A percentile compares a stretch with the other conserved stretches of the same genome.
Evolutionary conservation across 2,113 vertebrate genomes (phyloP).

Genomic region (Origma solitaria): DNA sequence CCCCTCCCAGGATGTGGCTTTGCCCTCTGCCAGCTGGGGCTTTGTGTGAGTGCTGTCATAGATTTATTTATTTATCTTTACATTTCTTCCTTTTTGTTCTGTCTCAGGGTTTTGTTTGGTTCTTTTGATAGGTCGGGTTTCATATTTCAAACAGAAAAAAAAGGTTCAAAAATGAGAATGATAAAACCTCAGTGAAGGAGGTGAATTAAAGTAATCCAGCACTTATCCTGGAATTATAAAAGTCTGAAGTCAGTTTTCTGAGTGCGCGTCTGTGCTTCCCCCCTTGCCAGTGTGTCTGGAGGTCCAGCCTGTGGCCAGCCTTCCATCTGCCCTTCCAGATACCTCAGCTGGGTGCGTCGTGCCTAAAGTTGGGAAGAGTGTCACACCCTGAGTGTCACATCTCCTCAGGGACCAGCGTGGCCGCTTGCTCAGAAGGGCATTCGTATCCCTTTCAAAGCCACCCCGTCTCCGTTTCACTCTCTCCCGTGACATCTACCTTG

Average conservation of each 20-base stretch:
- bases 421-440: neutral
- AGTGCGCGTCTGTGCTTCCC: neutral
- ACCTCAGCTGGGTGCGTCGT: neutral
- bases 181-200: neutral
- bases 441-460: neutral
- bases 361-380: neutral
- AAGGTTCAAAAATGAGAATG: neutral
- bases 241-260: neutral
- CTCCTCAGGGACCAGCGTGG: rapidly evolving
- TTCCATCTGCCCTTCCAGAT: neutral
- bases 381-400: neutral
- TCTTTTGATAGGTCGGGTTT: neutral
- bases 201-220: neutral
- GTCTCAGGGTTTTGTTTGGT: neutral
- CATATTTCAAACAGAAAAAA: neutral
- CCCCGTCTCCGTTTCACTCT: rapidly evolving
- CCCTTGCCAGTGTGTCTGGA: rapidly evolving
- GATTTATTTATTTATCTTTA: too few species aligned
- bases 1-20: neutral
- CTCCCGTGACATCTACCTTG: neutral
- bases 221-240: neutral
- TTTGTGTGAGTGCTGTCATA: neutral
- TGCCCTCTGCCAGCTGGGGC: neutral
- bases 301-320: neutral
- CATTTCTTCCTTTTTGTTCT: neutral